These are phyloP conservation scores for Elanoides forficatus DNA, from an alignment of 2,113 vertebrate genomes.

Conservation along the genomic window DNA sequence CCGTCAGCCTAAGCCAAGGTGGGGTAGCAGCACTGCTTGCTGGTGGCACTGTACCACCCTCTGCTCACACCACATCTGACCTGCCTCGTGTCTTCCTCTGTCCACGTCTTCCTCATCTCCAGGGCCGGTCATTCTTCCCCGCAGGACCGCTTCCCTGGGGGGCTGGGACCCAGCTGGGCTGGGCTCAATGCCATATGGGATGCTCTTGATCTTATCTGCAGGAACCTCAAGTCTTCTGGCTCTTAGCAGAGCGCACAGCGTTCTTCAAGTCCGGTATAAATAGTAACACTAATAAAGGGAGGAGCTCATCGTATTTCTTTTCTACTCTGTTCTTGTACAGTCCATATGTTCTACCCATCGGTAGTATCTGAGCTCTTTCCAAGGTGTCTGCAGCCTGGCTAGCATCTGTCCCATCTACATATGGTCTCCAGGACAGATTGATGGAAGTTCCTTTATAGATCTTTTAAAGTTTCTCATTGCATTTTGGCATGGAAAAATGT, in stretches of 20 bases:
- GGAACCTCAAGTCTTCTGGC: neutral
- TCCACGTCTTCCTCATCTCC: neutral
- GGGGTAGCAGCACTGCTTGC: neutral
- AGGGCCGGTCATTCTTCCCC: neutral
- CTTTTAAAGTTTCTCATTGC: neutral
- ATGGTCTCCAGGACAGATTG: slow-evolving; percentile 14
- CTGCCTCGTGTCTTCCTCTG: neutral
- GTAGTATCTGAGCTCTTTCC: neutral
- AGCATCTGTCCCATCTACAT: slow-evolving; percentile 20
- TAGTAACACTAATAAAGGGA: slow-evolving; percentile 15
- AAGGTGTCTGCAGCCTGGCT: slow-evolving; percentile 24
- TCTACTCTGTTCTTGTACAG: neutral
- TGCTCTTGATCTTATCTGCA: slow-evolving; percentile 9
- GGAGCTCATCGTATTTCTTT: neutral
- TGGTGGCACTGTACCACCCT: neutral
- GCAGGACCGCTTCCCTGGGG: neutral
- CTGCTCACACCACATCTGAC: neutral
- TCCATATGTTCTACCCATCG: neutral
- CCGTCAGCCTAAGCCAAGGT: neutral
- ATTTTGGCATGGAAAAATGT: slow-evolving; percentile 13
- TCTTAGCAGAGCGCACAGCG: neutral
- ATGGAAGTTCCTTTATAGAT: neutral
- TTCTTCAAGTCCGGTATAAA: neutral
- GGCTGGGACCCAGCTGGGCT: neutral
- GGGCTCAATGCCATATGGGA: neutral